A percentile compares a stretch with the other conserved stretches of the same genome.
These are phyloP conservation scores for Drosophila buzzatii DNA, from an alignment of 2,888 invertebrate species.

Conservation along the genomic window DNA sequence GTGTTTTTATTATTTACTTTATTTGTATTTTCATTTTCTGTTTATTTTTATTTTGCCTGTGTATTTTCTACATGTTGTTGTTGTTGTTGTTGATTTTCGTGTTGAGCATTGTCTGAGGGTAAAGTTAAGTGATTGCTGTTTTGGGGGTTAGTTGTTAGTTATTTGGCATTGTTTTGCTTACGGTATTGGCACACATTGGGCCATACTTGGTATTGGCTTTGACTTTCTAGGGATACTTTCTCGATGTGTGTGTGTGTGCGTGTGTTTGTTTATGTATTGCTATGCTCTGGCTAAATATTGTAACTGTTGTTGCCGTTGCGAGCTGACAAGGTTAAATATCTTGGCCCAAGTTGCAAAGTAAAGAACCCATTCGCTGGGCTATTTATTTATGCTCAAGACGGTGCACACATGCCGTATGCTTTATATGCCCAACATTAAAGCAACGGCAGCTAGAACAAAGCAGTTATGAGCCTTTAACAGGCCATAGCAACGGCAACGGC, in stretches of 20 bases:
- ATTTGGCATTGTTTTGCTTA: constrained; percentile 49
- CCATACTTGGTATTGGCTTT: constrained; percentile 7
- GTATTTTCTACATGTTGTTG: not conserved
- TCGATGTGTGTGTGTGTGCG: no score
- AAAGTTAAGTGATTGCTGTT: constrained; percentile 70
- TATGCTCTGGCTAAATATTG: constrained; percentile 20
- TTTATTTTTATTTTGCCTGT: constrained; percentile 1
- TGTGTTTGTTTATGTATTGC: no score
- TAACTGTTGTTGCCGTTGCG: constrained; percentile 3
- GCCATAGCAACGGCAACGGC: constrained; percentile 64
- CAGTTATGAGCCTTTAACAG: constrained; percentile 69
- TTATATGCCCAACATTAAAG: constrained; percentile 55
- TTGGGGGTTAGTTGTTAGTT: constrained; percentile 51
- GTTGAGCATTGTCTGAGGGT: constrained; percentile 15
- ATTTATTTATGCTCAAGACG: constrained; percentile 50
- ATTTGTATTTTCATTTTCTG: constrained; percentile 6
- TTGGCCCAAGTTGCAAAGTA: constrained; percentile 7
- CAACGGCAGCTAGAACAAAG: constrained; percentile 17
- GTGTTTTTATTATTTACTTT: constrained; percentile 5
- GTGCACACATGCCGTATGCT: constrained; percentile 65
- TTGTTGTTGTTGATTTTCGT: constrained; percentile 13
- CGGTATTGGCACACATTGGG: constrained; percentile 12
- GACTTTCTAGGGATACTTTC: not conserved
- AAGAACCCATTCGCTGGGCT: constrained; percentile 30
- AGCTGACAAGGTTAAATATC: constrained; percentile 25